Base-by-base conservation (phyloP, 2,797 vertebrate species). In the Microhierax caerulescens region DNA sequence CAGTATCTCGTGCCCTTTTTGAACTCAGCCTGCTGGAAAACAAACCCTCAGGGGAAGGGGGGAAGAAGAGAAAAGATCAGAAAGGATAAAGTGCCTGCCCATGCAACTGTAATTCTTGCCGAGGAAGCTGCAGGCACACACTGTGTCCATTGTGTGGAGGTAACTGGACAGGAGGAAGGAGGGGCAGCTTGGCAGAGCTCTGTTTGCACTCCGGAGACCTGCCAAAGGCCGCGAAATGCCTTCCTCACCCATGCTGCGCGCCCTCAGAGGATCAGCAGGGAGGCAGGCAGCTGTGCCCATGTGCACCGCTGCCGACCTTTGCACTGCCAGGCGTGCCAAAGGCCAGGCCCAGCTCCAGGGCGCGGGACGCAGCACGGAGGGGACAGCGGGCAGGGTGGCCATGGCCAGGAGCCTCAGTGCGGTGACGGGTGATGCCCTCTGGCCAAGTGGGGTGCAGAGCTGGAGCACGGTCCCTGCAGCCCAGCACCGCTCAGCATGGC, bases 1-100 rank as follows among this genome's bases (percentile, higher is more conserved):
- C 72, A 45, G 78, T 87, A 93, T 69, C 95, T 94, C 60, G 15
- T 96, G 92, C 84, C 95, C 95, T 85, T 91, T 92, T 82, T 82
- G 74, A 95, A 94, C 92, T 70, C 94, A 87, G 86, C 86, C 88
- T 94, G 94, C 84, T 76, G 80, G 88, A 96, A 97, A 96, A 92
- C 91, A 92, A 94, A 87, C 74, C 95, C 92, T 56, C n/a, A 4
- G 81, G 80, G 87, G 37, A 59, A 65, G 11, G 13, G 22, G 45
- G 50, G 61, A 9, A 50, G 47, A 59, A 43, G 51, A 59, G 51
- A 59, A 51, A 32, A 83, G 69, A 87, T 61, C 80, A 73, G 81
- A 59, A 78, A 87, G 95, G 59, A 96, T 91, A 59, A 90, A 95
- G 91, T 25, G 70, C 95, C 88, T 84, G 95, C 90, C 95, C 95